phyloP scores from a whole-genome alignment of 2,113 vertebrate species.

The Oriolus oriolus region DNA sequence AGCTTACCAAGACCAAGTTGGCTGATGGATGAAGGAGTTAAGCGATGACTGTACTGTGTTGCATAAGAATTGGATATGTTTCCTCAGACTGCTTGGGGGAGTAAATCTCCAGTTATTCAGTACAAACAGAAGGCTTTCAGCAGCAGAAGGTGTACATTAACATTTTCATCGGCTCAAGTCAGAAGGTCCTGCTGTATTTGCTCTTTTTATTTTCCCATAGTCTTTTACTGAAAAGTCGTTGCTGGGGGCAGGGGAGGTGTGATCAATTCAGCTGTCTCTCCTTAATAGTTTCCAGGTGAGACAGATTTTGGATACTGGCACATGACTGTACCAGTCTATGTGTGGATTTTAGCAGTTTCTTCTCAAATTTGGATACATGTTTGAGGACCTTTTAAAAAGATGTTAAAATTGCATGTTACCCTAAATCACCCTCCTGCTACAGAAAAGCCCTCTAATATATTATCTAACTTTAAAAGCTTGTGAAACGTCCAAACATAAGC shows the following conservation, averaged over 20 bases:
- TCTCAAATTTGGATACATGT: neutral
- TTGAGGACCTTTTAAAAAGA: neutral
- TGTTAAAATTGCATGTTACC: neutral
- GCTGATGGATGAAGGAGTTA: neutral
- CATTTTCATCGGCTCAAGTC: neutral
- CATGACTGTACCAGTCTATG: neutral
- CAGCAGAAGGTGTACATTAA: neutral
- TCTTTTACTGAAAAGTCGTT: neutral
- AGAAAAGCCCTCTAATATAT: neutral
- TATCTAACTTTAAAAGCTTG: neutral
- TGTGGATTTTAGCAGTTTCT: neutral
- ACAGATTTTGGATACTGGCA: neutral
- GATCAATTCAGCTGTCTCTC: neutral
- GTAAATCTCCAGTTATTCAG: neutral
- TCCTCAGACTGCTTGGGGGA: neutral
- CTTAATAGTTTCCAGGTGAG: neutral
- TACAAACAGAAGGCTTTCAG: neutral
- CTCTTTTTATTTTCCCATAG: neutral
- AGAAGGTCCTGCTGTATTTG: neutral
- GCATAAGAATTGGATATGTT: neutral
- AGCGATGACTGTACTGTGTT: neutral
- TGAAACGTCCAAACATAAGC: neutral
- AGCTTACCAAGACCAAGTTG: neutral
- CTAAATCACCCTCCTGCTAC: neutral
- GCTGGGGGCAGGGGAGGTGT: rapidly evolving